phyloP scores from a whole-genome alignment of 1,140 invertebrate genomes.

The Leptopilina clavipes region DNA sequence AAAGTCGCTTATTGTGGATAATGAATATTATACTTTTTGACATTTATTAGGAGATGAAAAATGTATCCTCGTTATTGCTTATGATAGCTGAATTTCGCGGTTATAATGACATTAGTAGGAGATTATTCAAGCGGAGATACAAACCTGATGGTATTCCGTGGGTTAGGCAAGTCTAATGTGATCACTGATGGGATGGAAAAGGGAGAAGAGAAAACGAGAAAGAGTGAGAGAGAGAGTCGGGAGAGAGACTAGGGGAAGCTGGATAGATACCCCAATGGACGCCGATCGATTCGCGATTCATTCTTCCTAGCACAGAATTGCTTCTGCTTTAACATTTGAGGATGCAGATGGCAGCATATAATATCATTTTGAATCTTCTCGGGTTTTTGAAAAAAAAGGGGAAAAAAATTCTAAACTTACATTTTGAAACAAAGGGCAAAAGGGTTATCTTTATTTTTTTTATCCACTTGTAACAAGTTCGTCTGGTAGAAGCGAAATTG shows the following conservation, averaged over 20 bases:
- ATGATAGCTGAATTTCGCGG: constrained; percentile 7
- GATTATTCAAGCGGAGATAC: constrained; percentile 40
- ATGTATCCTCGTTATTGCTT: constrained; percentile 22
- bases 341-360: constrained; percentile 22
- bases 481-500: too few species aligned
- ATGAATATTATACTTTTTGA: too few species aligned
- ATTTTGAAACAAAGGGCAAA: too few species aligned
- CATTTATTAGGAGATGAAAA: too few species aligned
- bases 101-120: constrained; percentile 41
- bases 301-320: constrained; percentile 48
- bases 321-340: neutral
- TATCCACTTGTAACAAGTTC: too few species aligned
- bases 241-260: constrained; percentile 46
- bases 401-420: too few species aligned
- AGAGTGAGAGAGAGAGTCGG: constrained; percentile 42
- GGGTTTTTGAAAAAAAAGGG: too few species aligned
- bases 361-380: constrained; percentile 11
- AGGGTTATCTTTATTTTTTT: too few species aligned
- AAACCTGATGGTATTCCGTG: constrained; percentile 42
- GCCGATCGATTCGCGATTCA: constrained; percentile 67
- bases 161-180: constrained; percentile 53
- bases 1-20: too few species aligned
- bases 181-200: constrained; percentile 38
- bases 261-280: constrained; percentile 49
- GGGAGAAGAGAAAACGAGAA: neutral